Evolutionary conservation across 2,113 vertebrate genomes (phyloP).

Genomic region (Sylvilagus bachmani): DNA sequence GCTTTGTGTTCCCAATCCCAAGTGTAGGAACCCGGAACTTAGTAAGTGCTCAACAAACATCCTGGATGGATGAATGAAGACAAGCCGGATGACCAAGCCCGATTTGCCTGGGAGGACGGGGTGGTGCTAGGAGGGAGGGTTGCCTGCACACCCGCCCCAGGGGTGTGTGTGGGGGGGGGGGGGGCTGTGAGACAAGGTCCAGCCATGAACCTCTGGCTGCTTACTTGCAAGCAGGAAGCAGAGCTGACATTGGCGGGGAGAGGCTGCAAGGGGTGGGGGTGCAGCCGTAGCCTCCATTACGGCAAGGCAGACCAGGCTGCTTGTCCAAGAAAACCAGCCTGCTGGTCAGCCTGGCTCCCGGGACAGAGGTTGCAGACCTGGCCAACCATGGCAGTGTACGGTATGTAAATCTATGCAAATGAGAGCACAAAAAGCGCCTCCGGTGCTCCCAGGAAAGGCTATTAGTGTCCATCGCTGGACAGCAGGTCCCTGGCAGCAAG

Average conservation of each 20-base stretch:
- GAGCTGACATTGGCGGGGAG: background rate
- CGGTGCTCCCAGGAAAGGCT: conserved; percentile 18
- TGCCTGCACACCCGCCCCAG: too few species aligned
- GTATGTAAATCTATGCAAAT: conserved; percentile 76
- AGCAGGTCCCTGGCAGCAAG: conserved; percentile 17
- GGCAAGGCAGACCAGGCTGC: background rate
- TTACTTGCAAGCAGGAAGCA: background rate
- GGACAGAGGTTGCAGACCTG: conserved; percentile 14
- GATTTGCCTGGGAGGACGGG: background rate
- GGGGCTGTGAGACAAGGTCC: background rate
- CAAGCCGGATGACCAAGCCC: background rate
- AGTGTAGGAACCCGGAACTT: background rate
- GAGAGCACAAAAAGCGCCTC: background rate
- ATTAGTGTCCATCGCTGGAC: background rate
- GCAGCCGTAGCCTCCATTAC: background rate
- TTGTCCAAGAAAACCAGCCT: conserved; percentile 47
- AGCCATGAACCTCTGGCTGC: fast-evolving
- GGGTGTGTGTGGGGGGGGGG: too few species aligned
- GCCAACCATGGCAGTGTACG: background rate
- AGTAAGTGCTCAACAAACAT: background rate
- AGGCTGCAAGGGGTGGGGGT: too few species aligned
- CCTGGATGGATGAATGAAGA: background rate
- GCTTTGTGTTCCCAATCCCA: background rate
- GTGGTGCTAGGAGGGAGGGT: too few species aligned
- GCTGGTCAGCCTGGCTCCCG: background rate